Base-by-base conservation (phyloP, 2,888 invertebrate species). In the Adelognathus sp. region DNA sequence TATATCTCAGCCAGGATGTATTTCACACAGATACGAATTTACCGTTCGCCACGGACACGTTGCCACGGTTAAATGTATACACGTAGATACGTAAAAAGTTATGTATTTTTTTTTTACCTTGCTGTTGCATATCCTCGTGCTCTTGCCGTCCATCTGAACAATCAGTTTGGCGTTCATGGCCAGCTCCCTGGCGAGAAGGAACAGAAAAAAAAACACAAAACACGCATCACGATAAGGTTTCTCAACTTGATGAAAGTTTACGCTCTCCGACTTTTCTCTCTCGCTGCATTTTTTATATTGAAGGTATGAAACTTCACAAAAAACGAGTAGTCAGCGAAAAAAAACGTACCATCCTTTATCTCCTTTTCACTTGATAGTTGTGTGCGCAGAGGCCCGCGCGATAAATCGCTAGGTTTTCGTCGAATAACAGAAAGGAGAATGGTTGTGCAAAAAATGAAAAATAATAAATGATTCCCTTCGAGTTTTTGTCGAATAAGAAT, bases 111-210 rank as follows among this genome's bases (percentile, higher is more conserved):
- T n/a, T n/a, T 44, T 67, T 83, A 95, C 95, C 94, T 96, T 96
- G 82, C 94, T 94, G 87, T 96, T 96, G 75, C 95, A 92, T 83
- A 97, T 94, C 82, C 96, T 93, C 61, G 97, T 97, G 88, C 95
- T 96, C 92, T 97, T 97, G 63, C 94, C 95, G 88, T 96, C 95
- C 96, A 97, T 97, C 92, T 96, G 95, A 87, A 97, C 95, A 88
- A 97, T 96, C 86, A 95, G 93, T 91, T 96, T 95, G 46, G 97
- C 95, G 86, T 95, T 95, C 96, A 97, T 95, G 89, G 96, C 96
- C 87, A 94, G 93, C 92, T 97, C 97, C 93, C 97, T 97, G 93
- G 18, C 94, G 94, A 87, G 91, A 46, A 21, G 9, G 46, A 14
- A 41, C 6, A 16, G 16, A 14, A 11, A 18, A 3, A 21, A 46